Percentiles rank a stretch among this genome's conserved stretches.
Evolutionary conservation across 2,888 invertebrate species (phyloP).

Genomic region (Drosophila austrosaltans): DNA sequence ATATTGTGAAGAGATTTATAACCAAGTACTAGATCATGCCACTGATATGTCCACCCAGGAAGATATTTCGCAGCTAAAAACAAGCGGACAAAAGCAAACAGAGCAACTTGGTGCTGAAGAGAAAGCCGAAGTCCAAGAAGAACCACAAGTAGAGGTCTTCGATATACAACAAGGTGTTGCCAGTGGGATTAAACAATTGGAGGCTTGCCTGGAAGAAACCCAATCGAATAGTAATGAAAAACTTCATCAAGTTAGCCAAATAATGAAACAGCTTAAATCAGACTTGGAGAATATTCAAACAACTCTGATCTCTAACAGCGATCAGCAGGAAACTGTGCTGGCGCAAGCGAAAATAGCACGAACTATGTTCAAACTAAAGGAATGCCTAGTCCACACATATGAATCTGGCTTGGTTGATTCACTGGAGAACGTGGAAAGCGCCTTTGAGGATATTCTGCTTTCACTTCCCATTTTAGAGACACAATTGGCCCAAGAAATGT

Average conservation of each 20-base stretch:
- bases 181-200: constrained; percentile 80
- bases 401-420: constrained; percentile 77
- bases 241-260: constrained; percentile 65
- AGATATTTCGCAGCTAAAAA: constrained; percentile 86
- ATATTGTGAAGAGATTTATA: constrained; percentile 77
- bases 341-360: constrained; percentile 77
- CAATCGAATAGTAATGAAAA: constrained; percentile 62
- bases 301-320: constrained; percentile 49
- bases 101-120: constrained; percentile 82
- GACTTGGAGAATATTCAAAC: constrained; percentile 70
- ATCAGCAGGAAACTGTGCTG: constrained; percentile 67
- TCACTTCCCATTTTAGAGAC: constrained; percentile 81
- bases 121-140: constrained; percentile 37
- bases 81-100: constrained; percentile 63
- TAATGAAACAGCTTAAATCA: constrained; percentile 75
- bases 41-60: constrained; percentile 86
- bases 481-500: constrained; percentile 84
- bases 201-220: constrained; percentile 74
- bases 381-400: constrained; percentile 82
- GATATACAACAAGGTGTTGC: constrained; percentile 61
- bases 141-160: constrained; percentile 49
- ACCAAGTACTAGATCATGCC: constrained; percentile 83
- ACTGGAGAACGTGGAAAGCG: constrained; percentile 80
- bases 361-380: constrained; percentile 81
- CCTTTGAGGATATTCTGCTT: constrained; percentile 81